These are phyloP conservation scores for Ariopsis seemanni DNA, from an alignment of 2,113 vertebrate genomes.

Conservation along the genomic window DNA sequence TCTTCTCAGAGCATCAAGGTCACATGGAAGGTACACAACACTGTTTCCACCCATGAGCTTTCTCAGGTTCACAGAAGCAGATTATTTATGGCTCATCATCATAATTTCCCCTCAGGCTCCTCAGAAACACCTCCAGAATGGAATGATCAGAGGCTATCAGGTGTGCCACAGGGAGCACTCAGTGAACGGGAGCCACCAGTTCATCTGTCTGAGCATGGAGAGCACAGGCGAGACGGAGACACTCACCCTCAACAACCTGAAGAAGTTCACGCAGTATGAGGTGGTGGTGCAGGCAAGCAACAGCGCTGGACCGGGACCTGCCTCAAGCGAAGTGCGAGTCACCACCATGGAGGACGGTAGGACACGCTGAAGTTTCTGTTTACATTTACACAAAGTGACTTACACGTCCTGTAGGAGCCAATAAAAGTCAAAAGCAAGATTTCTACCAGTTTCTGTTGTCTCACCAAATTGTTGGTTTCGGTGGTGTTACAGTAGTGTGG, in stretches of 20 bases:
- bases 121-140: slow-evolving; percentile 94
- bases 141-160: slow-evolving; percentile 94
- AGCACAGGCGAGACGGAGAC: slow-evolving; percentile 91
- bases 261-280: slow-evolving; percentile 96
- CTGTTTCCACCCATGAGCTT: not conserved
- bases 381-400: not conserved
- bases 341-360: slow-evolving; percentile 96
- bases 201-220: slow-evolving; percentile 95
- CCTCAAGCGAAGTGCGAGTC: slow-evolving; percentile 94
- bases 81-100: not conserved
- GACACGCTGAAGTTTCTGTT: slow-evolving; percentile 30
- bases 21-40: slow-evolving; percentile 88
- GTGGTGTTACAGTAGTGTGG: slow-evolving; percentile 34
- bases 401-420: not conserved
- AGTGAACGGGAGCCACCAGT: slow-evolving; percentile 92
- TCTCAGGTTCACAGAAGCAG: not conserved
- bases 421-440: not conserved
- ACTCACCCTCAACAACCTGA: slow-evolving; percentile 91
- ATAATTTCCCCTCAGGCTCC: slow-evolving; percentile 74
- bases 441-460: not conserved
- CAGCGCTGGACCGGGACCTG: slow-evolving; percentile 92
- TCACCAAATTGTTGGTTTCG: not conserved
- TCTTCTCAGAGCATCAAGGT: slow-evolving; percentile 97
- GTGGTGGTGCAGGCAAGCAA: slow-evolving; percentile 98
- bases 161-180: slow-evolving; percentile 97